These are phyloP conservation scores for Andrena fulva DNA, from an alignment of 2,888 invertebrate species.

Conservation along the genomic window DNA sequence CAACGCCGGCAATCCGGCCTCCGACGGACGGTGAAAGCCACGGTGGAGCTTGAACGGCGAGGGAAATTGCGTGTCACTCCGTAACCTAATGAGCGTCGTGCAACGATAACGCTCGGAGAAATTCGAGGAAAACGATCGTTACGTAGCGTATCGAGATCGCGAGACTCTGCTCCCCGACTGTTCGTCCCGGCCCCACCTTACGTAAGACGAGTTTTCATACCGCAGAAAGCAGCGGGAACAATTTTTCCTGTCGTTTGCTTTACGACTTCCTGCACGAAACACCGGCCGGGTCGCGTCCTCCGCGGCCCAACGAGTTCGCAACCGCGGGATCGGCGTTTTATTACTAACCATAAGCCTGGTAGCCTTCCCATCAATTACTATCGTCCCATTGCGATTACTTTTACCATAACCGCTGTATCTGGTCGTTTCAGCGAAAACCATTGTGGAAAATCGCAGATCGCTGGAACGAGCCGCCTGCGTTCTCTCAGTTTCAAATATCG, in stretches of 20 bases:
- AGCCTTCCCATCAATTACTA: constrained; percentile 35
- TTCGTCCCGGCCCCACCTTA: constrained; percentile 10
- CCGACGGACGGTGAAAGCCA: constrained; percentile 53
- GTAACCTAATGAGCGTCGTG: constrained; percentile 41
- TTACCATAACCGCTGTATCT: neutral
- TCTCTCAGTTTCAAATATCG: neutral
- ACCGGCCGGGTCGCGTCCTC: neutral
- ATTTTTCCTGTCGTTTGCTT: neutral
- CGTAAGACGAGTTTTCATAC: constrained; percentile 26
- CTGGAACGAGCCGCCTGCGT: neutral
- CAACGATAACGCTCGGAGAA: constrained; percentile 52
- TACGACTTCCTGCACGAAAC: constrained; percentile 20
- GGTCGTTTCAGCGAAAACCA: constrained; percentile 6
- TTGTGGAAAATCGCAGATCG: constrained; percentile 20
- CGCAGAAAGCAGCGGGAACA: neutral
- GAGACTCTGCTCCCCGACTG: constrained; percentile 14
- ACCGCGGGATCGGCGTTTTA: constrained; percentile 13
- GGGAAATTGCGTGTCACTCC: constrained; percentile 54
- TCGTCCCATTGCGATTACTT: constrained; percentile 10
- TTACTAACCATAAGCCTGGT: constrained; percentile 14
- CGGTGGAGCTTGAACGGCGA: constrained; percentile 43
- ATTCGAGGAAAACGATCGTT: constrained; percentile 42
- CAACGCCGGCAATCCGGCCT: constrained; percentile 21
- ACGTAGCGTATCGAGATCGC: constrained; percentile 27
- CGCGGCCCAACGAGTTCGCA: neutral